phyloP scores from a whole-genome alignment of 2,797 vertebrate genomes.

The Takifugu ocellatus region DNA sequence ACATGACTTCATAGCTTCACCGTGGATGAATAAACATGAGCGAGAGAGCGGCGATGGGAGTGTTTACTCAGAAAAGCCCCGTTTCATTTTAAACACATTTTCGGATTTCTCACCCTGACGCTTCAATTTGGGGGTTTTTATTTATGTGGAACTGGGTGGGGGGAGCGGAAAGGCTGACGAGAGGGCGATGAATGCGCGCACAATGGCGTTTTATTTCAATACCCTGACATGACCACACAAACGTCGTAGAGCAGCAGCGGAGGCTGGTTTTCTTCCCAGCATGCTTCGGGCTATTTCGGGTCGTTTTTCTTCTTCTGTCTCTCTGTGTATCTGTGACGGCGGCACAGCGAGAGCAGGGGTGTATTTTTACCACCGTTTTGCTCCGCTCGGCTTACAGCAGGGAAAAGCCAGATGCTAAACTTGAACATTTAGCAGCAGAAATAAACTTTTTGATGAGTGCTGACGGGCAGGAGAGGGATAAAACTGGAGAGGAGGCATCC shows the following conservation, averaged over 20 bases:
- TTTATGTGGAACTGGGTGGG: slow-evolving; percentile 48
- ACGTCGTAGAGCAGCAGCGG: slow-evolving; percentile 52
- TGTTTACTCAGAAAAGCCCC: slow-evolving; percentile 55
- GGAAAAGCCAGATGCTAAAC: slow-evolving; percentile 18
- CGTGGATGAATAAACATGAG: slow-evolving; percentile 68
- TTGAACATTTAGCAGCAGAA: slow-evolving; percentile 25
- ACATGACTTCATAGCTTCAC: slow-evolving; percentile 45
- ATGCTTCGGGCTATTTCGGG: slow-evolving; percentile 64
- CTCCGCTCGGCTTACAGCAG: slow-evolving; percentile 32
- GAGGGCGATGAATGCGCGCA: slow-evolving; percentile 27
- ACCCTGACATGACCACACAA: slow-evolving; percentile 41
- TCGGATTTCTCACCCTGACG: slow-evolving; percentile 53
- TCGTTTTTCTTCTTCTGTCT: slow-evolving; percentile 59
- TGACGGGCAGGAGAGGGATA: too few relatives aligned
- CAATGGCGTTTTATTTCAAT: slow-evolving; percentile 28
- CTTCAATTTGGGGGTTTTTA: slow-evolving; percentile 61
- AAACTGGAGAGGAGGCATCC: too few relatives aligned
- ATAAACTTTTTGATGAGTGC: slow-evolving; percentile 5
- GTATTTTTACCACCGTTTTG: slow-evolving; percentile 57
- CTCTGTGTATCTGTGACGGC: slow-evolving; percentile 50
- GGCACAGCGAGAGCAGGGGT: slow-evolving; percentile 48
- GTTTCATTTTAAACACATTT: slow-evolving; percentile 60
- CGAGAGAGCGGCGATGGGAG: slow-evolving; percentile 43
- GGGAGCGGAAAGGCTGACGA: slow-evolving; percentile 1
- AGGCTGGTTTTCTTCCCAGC: slow-evolving; percentile 36